These are phyloP conservation scores for Caenorhabditis macrosperma DNA, from an alignment of 2,888 invertebrate species.

Conservation along the genomic window DNA sequence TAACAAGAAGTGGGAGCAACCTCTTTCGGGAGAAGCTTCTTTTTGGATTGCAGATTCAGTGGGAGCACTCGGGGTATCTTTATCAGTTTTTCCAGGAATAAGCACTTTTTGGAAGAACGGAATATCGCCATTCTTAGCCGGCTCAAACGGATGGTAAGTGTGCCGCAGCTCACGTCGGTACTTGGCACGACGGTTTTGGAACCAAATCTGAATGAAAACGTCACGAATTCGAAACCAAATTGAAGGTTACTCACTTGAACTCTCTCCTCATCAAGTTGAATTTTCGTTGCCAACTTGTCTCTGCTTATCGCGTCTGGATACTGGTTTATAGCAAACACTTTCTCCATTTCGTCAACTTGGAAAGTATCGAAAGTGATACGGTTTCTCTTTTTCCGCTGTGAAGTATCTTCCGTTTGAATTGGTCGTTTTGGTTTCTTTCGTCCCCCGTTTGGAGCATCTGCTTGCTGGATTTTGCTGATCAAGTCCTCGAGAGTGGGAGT, in stretches of 20 bases:
- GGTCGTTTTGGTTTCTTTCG: neutral
- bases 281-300: conserved; percentile 35
- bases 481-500: conserved; percentile 19
- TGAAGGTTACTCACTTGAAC: conserved; percentile 27
- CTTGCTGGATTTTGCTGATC: conserved; percentile 5
- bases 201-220: conserved; percentile 30
- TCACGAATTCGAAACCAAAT: neutral
- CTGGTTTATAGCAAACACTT: conserved; percentile 39
- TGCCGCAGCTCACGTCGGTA: conserved; percentile 34
- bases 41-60: neutral
- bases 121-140: conserved; percentile 1
- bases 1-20: neutral
- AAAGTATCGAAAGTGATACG: conserved; percentile 39
- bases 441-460: neutral
- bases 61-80: neutral
- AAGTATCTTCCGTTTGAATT: neutral
- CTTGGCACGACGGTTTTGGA: conserved; percentile 48
- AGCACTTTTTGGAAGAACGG: conserved; percentile 9
- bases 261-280: conserved; percentile 41
- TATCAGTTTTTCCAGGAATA: neutral
- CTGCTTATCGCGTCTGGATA: conserved; percentile 32
- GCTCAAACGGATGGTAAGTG: conserved; percentile 23
- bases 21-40: neutral
- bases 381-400: conserved; percentile 33
- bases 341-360: conserved; percentile 49